Conservation (phyloP, 2,113 vertebrate species). For the Aegithalos caudatus region DNA sequence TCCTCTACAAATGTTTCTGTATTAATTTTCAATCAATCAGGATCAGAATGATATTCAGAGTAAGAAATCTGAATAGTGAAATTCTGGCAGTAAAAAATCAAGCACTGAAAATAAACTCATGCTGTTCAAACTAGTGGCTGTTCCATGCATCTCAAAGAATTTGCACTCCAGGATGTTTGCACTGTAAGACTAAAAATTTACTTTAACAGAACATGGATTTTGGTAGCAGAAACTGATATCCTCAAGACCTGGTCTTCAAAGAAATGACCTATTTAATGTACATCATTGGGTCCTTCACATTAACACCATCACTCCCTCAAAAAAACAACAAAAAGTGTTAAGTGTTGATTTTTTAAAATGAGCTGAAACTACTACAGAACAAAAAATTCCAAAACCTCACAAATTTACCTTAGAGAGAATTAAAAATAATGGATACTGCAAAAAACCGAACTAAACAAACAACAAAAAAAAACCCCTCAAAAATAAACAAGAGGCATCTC, state of each 20-base stretch:
- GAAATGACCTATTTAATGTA: background rate
- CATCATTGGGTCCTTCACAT: background rate
- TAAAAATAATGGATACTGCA: background rate
- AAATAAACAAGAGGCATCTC: background rate
- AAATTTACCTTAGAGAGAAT: background rate
- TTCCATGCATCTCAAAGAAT: background rate
- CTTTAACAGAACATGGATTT: background rate
- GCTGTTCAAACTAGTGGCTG: background rate
- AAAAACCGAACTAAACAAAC: background rate
- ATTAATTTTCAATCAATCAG: conserved; percentile 4
- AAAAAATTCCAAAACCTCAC: background rate
- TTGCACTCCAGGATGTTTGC: background rate
- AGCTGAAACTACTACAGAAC: background rate
- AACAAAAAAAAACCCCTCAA: background rate
- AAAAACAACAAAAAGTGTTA: background rate
- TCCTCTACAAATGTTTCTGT: background rate
- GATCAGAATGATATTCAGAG: background rate
- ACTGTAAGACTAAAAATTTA: background rate
- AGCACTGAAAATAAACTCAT: conserved; percentile 2
- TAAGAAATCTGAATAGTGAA: background rate
- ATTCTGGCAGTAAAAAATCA: conserved; percentile 6
- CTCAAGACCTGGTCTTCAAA: background rate
- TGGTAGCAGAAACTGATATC: background rate
- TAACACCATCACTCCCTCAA: background rate
- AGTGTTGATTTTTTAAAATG: background rate